Evolutionary conservation across 2,888 invertebrate genomes (phyloP).

Genomic region (Spisula solida): DNA sequence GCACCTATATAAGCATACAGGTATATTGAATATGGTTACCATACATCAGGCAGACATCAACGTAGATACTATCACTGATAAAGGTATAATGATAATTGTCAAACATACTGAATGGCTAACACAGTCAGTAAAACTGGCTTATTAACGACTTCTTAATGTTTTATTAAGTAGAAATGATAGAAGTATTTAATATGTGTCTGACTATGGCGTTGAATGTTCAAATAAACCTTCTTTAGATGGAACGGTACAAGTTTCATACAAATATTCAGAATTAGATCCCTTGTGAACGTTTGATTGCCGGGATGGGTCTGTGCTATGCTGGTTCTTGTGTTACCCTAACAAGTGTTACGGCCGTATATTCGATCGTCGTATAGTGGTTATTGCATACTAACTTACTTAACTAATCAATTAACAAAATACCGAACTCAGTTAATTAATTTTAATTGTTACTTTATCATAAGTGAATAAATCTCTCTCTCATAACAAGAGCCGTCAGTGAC

Average conservation of each 20-base stretch:
- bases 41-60: neutral
- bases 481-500: no score
- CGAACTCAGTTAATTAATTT: no score
- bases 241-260: neutral
- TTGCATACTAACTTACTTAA: no score
- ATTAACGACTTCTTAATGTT: neutral
- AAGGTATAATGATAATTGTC: neutral
- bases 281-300: neutral
- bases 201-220: neutral
- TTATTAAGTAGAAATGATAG: no score
- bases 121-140: neutral
- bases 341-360: no score
- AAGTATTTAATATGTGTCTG: no score
- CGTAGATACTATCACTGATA: neutral
- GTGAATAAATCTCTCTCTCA: no score
- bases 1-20: neutral
- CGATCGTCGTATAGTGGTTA: no score
- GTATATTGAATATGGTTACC: neutral
- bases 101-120: neutral
- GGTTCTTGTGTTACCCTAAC: no score
- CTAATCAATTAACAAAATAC: no score
- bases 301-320: neutral
- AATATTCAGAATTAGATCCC: no score
- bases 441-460: no score
- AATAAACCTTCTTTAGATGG: neutral